Evolutionary conservation across 1,140 invertebrate genomes (phyloP), one percentile per base, ranked within the genome.

Genomic region (Drosophila arizonae): DNA sequence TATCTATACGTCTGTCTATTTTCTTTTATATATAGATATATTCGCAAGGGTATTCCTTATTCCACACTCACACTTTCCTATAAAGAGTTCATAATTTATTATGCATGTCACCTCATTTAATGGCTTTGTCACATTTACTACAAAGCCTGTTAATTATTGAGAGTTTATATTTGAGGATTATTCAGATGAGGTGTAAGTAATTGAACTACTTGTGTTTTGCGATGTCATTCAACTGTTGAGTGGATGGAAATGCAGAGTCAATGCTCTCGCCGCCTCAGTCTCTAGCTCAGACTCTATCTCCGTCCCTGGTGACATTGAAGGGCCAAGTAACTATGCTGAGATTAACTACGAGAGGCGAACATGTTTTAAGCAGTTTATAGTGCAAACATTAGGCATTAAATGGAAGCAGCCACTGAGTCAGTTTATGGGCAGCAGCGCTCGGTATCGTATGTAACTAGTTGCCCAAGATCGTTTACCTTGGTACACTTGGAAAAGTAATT

Each of bases 401-500:
- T 51, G 50, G n/a, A 51, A 28, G 50, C 26, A 13, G 36, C 10
- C 36, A n/a, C 30, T 36, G 36, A 36, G 52, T 21, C 52, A 36
- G 13, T 21, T 36, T 28, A 28, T 13, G 21, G 11, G 9, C 21
- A 24, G 41, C 13, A 33, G 33, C 33, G 6, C n/a, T 28, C 3
- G 17, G 26, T 55, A 30, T 33, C 43, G 33, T 61, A 13, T 26
- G 61, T 13, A 56, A 13, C 17, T 26, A 50, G 46, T 50, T 24
- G 21, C 15, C 48, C 21, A 61, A 68, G 56, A 61, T 36, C 56
- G 46, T 68, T 68, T 68, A 62, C 66, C 50, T 41, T 36, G 24
- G 39, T 28, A 43, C 36, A 41, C 10, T 39, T 1, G 46, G 48
- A 60, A 46, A 67, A 52, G 56, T 72, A 72, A 72, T 72, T 66